A percentile compares a stretch with the other conserved stretches of the same genome.
Evolutionary conservation across 2,797 vertebrate genomes (phyloP).

Genomic region (Bradypus variegatus): DNA sequence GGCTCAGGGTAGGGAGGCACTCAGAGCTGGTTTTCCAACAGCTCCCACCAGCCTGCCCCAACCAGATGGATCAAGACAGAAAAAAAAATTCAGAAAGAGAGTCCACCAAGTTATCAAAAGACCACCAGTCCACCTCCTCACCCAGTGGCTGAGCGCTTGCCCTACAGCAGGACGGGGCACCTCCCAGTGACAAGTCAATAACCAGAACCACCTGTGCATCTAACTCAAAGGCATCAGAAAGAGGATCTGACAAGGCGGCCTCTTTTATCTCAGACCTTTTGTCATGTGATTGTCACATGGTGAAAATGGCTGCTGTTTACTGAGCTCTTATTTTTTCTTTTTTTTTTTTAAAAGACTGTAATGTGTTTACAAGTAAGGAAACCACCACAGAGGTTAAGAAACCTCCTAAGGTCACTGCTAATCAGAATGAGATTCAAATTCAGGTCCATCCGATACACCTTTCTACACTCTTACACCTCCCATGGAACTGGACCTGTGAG

Average conservation of each 20-base stretch:
- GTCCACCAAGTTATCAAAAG: not conserved
- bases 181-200: no score
- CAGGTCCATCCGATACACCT: not conserved
- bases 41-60: not conserved
- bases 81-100: not conserved
- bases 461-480: not conserved
- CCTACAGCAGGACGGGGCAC: no score
- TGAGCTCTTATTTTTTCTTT: not conserved
- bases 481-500: not conserved
- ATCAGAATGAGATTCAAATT: not conserved
- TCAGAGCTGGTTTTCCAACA: not conserved
- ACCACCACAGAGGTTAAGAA: not conserved
- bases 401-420: not conserved
- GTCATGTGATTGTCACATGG: no score
- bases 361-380: not conserved
- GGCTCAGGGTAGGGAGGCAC: not conserved
- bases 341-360: not conserved
- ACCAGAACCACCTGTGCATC: not conserved
- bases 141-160: accelerated
- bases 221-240: not conserved
- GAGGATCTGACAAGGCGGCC: not conserved
- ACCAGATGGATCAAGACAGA: not conserved
- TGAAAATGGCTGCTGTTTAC: not conserved
- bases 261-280: not conserved
- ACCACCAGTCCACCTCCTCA: not conserved